A percentile compares a stretch with the other conserved stretches of the same genome.
phyloP scores from a whole-genome alignment of 1,140 invertebrate species.

The Lasioglossum albipes region DNA sequence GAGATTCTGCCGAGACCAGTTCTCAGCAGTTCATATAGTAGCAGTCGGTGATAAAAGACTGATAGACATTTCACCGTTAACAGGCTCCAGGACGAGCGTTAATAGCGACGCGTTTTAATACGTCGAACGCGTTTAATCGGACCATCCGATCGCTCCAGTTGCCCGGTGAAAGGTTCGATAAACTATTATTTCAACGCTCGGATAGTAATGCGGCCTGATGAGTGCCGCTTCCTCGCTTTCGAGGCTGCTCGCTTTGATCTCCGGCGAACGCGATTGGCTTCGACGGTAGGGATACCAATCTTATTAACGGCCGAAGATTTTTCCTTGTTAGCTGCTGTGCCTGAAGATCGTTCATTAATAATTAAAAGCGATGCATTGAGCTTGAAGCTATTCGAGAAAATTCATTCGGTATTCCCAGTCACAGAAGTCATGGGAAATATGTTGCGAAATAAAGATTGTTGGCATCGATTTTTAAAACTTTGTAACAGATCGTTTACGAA shows the following conservation, averaged over 20 bases:
- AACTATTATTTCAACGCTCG: conserved; percentile 38
- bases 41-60: background rate
- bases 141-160: conserved; percentile 43
- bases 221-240: conserved; percentile 5
- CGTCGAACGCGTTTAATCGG: conserved; percentile 45
- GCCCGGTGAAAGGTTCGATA: conserved; percentile 36
- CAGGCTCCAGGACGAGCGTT: conserved; percentile 21
- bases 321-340: background rate
- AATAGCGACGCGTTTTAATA: conserved; percentile 40
- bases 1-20: background rate
- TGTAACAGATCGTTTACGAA: too few species aligned
- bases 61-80: conserved; percentile 36
- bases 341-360: background rate
- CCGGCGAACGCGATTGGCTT: background rate
- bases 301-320: conserved; percentile 17
- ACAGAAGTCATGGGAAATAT: too few species aligned
- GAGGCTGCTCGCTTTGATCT: conserved; percentile 24
- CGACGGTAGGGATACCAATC: background rate
- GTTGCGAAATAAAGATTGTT: too few species aligned
- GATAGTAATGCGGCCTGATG: background rate
- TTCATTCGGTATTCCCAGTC: too few species aligned
- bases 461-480: too few species aligned
- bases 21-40: background rate
- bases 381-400: too few species aligned
- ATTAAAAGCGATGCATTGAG: too few species aligned